Evolutionary conservation across 2,113 vertebrate genomes (phyloP), one percentile per base, ranked within the genome.

Genomic region (Eleginops maclovinus): DNA sequence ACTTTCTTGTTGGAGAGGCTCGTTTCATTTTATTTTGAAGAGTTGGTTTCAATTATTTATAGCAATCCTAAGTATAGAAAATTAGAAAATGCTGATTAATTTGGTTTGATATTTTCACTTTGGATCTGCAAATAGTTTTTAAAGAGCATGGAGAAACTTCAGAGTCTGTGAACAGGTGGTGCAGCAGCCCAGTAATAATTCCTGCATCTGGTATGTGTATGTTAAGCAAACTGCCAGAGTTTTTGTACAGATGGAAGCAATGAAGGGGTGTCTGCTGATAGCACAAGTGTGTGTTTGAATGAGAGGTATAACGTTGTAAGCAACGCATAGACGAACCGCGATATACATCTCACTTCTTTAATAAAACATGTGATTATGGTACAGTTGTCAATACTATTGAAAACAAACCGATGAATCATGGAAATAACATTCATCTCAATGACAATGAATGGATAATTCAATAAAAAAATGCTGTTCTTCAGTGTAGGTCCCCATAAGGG

Each of bases 221-320:
- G 90, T 80, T 41, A n/a, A 80, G 79, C 84, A 87, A 88, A 90
- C 82, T 66, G 83, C 75, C 80, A 60, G 81, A 77, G 73, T 76
- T 55, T 53, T 26, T 9, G 56, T 72, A 43, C 89, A 92, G 89
- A 92, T 88, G 90, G 89, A 81, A 76, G 85, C 88, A 88, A 80
- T 82, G 87, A 89, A 80, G 75, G n/a, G 87, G 87, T 53, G 83
- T 89, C 79, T 88, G 88, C 83, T 87, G 87, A 85, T 77, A 67
- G 76, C 60, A 83, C 78, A 66, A 71, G 61, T 56, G 70, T 73
- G 63, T 73, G 59, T 50, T 61, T 21, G 41, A 44, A 49, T 44
- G 54, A 58, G 26, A 51, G 47, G 31, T 24, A 28, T 46, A 40
- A 76, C 43, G 55, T 17, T 26, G 16, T 14, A 10, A 66, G 24